These are phyloP conservation scores for Xestobium rufovillosum DNA, from an alignment of 2,888 invertebrate genomes.

Conservation along the genomic window DNA sequence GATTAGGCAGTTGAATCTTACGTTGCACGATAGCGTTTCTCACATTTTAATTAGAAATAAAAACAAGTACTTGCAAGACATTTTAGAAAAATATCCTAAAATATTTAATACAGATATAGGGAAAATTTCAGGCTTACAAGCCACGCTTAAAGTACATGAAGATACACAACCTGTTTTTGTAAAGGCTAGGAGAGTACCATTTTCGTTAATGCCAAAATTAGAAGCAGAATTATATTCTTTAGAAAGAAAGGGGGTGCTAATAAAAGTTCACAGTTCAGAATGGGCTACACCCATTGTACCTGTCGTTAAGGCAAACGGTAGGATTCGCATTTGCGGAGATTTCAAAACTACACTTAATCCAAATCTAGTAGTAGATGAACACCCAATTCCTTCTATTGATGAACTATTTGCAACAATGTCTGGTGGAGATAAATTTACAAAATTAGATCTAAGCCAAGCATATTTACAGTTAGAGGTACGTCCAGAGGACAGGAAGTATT, in stretches of 20 bases:
- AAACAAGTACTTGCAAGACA: slow-evolving; percentile 6
- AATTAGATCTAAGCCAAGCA: slow-evolving; percentile 26
- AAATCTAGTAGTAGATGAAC: slow-evolving; percentile 17
- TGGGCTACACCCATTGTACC: slow-evolving; percentile 20
- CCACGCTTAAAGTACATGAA: slow-evolving; percentile 4
- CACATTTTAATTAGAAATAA: no score
- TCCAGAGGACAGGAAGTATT: slow-evolving; percentile 25
- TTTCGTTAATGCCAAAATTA: slow-evolving; percentile 9
- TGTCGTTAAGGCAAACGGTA: slow-evolving; percentile 14
- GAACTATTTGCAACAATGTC: slow-evolving; percentile 13
- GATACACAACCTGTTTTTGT: slow-evolving; percentile 13
- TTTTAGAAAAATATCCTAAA: slow-evolving; percentile 4
- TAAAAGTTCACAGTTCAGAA: slow-evolving; percentile 18
- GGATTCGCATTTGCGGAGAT: slow-evolving; percentile 17
- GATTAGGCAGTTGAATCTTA: slow-evolving; percentile 13
- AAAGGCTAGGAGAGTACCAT: slow-evolving; percentile 16
- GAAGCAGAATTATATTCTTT: slow-evolving; percentile 15
- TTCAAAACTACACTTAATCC: slow-evolving; percentile 8
- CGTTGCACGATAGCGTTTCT: no score
- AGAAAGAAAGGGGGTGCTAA: slow-evolving; percentile 17
- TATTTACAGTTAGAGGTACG: slow-evolving; percentile 32
- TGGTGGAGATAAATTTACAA: slow-evolving; percentile 23
- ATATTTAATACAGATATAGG: slow-evolving; percentile 10
- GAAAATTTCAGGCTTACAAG: slow-evolving; percentile 12
- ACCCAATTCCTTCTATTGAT: slow-evolving; percentile 21